Conservation (phyloP, 1,140 invertebrate genomes). For the Macrobrachium nipponense region DNA sequence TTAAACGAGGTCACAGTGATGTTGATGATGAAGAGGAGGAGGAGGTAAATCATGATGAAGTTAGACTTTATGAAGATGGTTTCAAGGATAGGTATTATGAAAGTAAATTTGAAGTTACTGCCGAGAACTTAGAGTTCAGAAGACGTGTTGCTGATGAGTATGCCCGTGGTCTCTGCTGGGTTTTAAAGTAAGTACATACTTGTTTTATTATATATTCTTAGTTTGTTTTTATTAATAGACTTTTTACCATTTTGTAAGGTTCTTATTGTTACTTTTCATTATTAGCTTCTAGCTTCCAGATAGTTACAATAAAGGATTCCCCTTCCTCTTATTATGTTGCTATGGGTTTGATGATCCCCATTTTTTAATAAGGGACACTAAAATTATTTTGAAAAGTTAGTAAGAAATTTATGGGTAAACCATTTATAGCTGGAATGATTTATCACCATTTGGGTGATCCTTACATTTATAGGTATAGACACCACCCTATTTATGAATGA, state of each 20-base stretch:
- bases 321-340: too few species aligned
- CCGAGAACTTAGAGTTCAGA: slow-evolving; percentile 87
- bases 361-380: too few species aligned
- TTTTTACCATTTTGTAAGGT: background rate
- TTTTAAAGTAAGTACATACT: slow-evolving; percentile 75
- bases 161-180: slow-evolving; percentile 97
- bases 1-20: slow-evolving; percentile 65
- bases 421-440: too few species aligned
- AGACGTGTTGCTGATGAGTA: slow-evolving; percentile 93
- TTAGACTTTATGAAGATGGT: slow-evolving; percentile 96
- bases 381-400: too few species aligned
- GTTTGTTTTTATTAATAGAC: background rate
- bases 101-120: slow-evolving; percentile 92
- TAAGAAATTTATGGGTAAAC: too few species aligned
- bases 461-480: too few species aligned
- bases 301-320: too few species aligned
- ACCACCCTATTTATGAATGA: too few species aligned
- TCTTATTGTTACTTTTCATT: background rate
- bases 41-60: slow-evolving; percentile 89
- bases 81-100: slow-evolving; percentile 99
- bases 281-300: background rate
- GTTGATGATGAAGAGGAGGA: slow-evolving; percentile 76
- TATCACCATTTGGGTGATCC: too few species aligned
- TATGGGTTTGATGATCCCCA: too few species aligned
- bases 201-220: background rate